These are phyloP conservation scores for Xiphorhynchus elegans DNA, from an alignment of 2,113 vertebrate species.

Conservation along the genomic window DNA sequence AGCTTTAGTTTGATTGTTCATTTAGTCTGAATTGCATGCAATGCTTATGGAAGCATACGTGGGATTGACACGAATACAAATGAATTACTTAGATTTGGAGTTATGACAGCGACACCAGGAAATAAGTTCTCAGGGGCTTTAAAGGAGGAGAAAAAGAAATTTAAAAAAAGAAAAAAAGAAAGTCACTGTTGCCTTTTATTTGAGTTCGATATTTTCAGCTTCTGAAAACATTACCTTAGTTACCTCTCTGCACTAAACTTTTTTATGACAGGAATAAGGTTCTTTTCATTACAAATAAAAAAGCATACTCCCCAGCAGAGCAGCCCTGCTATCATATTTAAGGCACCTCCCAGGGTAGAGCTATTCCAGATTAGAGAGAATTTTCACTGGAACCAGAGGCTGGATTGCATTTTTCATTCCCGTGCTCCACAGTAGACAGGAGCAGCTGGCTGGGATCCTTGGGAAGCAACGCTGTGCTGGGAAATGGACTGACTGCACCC, in stretches of 20 bases:
- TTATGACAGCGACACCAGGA: neutral
- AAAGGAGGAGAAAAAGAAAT: neutral
- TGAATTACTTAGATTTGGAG: neutral
- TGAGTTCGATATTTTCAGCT: neutral
- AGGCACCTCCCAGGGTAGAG: constrained; percentile 14
- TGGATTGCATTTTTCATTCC: constrained; percentile 14
- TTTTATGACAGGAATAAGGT: neutral
- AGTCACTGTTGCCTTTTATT: neutral
- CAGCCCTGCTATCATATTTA: neutral
- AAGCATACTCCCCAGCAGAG: neutral
- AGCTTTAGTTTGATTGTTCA: neutral
- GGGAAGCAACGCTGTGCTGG: constrained; percentile 22
- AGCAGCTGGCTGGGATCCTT: constrained; percentile 28
- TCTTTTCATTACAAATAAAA: neutral
- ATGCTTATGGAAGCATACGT: neutral
- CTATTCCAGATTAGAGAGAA: constrained; percentile 53
- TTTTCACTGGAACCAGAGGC: constrained; percentile 46
- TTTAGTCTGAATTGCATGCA: neutral
- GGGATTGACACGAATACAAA: neutral
- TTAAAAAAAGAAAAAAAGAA: no score
- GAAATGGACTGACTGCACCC: neutral
- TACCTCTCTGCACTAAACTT: neutral
- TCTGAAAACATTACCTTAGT: neutral
- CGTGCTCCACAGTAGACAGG: neutral
- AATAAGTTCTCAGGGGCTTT: neutral